Evolutionary conservation across 2,797 vertebrate genomes (phyloP), one percentile per base, ranked within the genome.

Genomic region (Lepidocolaptes lacrymiger): DNA sequence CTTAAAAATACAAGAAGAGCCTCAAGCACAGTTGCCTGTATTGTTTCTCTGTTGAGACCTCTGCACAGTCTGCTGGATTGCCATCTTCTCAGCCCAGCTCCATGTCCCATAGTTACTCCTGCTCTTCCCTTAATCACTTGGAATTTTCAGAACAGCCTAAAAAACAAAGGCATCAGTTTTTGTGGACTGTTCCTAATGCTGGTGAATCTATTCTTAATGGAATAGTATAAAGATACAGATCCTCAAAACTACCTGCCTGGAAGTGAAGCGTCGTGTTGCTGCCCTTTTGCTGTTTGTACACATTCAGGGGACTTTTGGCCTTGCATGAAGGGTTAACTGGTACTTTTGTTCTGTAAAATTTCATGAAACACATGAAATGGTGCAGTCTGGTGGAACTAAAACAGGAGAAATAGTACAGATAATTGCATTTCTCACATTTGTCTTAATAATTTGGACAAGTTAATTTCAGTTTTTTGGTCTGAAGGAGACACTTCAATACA

Each of bases 91-190:
- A 64, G 32, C 26, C 13, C 34, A 52, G 19, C 26, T 82, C 21
- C 0, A 0, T 4, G 1, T 34, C 28, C 16, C 36, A 59, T 52
- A 41, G 22, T 36, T 85, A 58, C 16, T 49, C 9, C 66, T 36
- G 27, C 4, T 79, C 5, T 10, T 17, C 6, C 12, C 3, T 2
- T 15, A 51, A 4, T 36, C 6, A 7, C n/a, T 28, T n/a, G 63
- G 17, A 72, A 75, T 5, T 46, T 84, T 69, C 51, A 55, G 22
- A 79, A 62, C 58, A 41, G 12, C 12, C 22, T 58, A 28, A 66
- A 64, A 86, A 69, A 26, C 16, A 88, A 67, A 73, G 7, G 7
- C 6, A 14, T 22, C 9, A 9, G 1, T 36, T 52, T 88, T 71
- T 81, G 9, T 49, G 37, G 30, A 7, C 21, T 63, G 1, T 49